Conservation (phyloP, 1,140 invertebrate genomes). For the Plodia interpunctella region DNA sequence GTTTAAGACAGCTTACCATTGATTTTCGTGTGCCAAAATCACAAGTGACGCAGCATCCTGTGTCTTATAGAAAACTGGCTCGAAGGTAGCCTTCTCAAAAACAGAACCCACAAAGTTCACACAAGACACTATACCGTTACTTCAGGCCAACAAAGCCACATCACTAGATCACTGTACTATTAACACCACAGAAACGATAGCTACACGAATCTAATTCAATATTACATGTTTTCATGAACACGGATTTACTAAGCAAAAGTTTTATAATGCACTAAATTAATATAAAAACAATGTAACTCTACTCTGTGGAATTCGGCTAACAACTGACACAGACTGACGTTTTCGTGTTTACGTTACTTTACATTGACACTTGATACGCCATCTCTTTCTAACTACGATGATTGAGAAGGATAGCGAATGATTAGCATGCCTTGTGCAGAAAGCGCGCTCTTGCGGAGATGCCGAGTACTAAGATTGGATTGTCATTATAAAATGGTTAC, state of each 20-base stretch:
- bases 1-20: constrained; percentile 33
- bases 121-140: constrained; percentile 59
- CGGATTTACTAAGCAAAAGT: neutral
- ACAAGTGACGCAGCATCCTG: constrained; percentile 47
- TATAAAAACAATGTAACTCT: constrained; percentile 11
- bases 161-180: constrained; percentile 18
- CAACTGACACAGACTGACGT: constrained; percentile 23
- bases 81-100: neutral
- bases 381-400: constrained; percentile 25
- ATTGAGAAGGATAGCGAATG: constrained; percentile 18
- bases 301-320: constrained; percentile 25
- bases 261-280: neutral
- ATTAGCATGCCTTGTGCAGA: neutral
- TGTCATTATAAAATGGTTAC: too few species aligned
- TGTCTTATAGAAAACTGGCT: constrained; percentile 42
- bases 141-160: constrained; percentile 35
- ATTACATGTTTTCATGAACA: neutral
- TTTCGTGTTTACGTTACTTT: constrained; percentile 33
- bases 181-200: constrained; percentile 21
- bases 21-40: constrained; percentile 30
- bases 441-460: neutral
- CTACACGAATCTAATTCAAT: neutral
- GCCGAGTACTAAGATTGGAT: too few species aligned
- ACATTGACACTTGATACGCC: constrained; percentile 27
- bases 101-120: constrained; percentile 40